Base-by-base conservation (phyloP, 2,797 vertebrate genomes). In the Hirundo rustica region DNA sequence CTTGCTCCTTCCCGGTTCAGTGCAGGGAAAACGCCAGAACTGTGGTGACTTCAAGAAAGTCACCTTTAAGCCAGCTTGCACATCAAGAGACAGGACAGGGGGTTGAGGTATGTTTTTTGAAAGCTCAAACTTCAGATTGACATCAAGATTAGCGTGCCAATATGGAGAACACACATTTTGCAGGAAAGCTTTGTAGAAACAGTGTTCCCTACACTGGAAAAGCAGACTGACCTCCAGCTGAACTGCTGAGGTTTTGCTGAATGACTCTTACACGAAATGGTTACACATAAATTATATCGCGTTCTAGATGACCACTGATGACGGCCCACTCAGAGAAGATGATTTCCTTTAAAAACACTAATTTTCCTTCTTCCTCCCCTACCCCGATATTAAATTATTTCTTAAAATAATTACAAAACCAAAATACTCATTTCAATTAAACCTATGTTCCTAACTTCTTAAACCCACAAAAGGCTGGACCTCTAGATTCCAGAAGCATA, bases 391-490 rank as follows among this genome's bases (percentile, higher is more conserved):
- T 62, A 93, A 82, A 73, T 54, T 82, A 86, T 93, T 91, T 93
- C 62, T 61, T 65, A 90, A 86, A 95, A 55, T 15, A 82, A 86
- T 70, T 90, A 92, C 78, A 73, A 95, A 97, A 16, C 34, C 45
- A 54, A 87, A 48, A 67, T 17, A 50, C 34, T 47, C 4, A 8
- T 57, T 79, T 79, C 55, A 85, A 92, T 91, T 75, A 92, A 95
- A 92, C 48, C 27, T 25, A 68, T 60, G 17, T 51, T 58, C 50
- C 80, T 88, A 65, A 77, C 79, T 73, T 73, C 71, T 42, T 72
- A 47, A 57, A 83, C 94, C 75, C 54, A 64, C 90, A 85, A 91
- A 95, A 92, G 95, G 87, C 6, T 71, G 87, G 92, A 85, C 88
- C 80, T 61, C 64, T 22, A 78, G 82, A 77, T 51, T 85, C 65